A percentile compares a stretch with the other conserved stretches of the same genome.
Evolutionary conservation across 2,888 invertebrate genomes (phyloP).

Genomic region (Ashinkailepas kermadecensis): DNA sequence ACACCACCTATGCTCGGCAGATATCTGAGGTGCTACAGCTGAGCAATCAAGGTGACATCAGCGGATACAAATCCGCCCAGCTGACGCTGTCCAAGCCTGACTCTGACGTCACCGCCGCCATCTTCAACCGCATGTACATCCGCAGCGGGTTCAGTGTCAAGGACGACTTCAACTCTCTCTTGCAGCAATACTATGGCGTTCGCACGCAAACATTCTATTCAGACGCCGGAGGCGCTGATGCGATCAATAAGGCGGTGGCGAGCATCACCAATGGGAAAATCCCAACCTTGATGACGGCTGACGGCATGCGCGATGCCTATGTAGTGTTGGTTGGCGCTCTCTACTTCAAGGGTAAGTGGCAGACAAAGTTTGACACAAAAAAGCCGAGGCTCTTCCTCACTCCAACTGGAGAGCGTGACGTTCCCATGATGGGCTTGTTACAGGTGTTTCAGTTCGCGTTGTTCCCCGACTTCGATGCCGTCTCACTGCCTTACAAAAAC

Average conservation of each 20-base stretch:
- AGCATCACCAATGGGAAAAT: neutral
- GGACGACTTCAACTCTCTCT: neutral
- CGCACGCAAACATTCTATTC: neutral
- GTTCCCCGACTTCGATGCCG: neutral
- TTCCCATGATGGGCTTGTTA: neutral
- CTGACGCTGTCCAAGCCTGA: too few species aligned
- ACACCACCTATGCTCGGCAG: too few species aligned
- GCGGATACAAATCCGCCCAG: too few species aligned
- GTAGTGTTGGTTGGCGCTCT: neutral
- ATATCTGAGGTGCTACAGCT: too few species aligned
- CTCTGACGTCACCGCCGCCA: neutral
- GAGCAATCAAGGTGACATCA: too few species aligned
- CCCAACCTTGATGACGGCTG: neutral
- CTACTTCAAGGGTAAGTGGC: neutral
- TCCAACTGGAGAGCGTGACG: neutral
- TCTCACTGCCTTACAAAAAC: neutral
- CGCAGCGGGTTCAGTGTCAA: neutral
- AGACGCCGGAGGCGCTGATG: neutral
- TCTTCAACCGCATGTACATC: neutral
- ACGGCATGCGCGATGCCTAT: neutral
- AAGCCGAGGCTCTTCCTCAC: neutral
- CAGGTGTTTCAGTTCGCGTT: neutral
- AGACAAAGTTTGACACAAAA: neutral
- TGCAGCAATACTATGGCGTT: neutral
- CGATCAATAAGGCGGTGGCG: neutral